Evolutionary conservation across 2,113 vertebrate genomes (phyloP).

Genomic region (Larimichthys crocea): DNA sequence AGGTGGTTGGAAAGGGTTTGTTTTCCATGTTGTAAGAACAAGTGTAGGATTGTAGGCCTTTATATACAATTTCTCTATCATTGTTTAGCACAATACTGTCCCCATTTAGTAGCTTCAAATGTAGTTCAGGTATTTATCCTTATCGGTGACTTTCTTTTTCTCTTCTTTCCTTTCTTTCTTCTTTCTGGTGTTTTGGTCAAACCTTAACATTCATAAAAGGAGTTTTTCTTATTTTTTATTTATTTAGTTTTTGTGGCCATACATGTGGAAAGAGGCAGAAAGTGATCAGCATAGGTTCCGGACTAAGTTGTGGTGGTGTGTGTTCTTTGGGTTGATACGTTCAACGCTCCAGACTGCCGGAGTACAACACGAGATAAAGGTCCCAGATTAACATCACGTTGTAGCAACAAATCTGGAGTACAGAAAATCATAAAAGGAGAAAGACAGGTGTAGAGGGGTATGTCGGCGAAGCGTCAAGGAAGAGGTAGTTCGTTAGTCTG

Average conservation of each 20-base stretch:
- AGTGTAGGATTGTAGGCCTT: neutral
- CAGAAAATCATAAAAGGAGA: no score
- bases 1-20: slow-evolving; percentile 8
- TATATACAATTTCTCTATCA: neutral
- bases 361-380: no score
- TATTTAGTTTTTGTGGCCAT: neutral
- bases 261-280: slow-evolving; percentile 6
- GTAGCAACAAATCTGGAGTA: no score
- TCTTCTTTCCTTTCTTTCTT: neutral
- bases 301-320: no score
- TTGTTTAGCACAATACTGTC: no score
- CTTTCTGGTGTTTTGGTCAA: fast-evolving
- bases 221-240: neutral
- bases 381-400: no score
- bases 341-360: no score
- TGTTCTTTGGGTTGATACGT: no score
- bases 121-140: neutral
- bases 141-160: neutral
- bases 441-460: no score
- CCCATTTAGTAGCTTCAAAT: neutral
- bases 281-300: no score
- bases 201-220: neutral
- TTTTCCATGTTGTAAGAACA: neutral
- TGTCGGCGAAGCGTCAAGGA: no score
- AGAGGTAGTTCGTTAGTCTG: no score